Evolutionary conservation across 2,797 vertebrate genomes (phyloP), one percentile per base, ranked within the genome.

Genomic region (Pseudomugil gertrudae): DNA sequence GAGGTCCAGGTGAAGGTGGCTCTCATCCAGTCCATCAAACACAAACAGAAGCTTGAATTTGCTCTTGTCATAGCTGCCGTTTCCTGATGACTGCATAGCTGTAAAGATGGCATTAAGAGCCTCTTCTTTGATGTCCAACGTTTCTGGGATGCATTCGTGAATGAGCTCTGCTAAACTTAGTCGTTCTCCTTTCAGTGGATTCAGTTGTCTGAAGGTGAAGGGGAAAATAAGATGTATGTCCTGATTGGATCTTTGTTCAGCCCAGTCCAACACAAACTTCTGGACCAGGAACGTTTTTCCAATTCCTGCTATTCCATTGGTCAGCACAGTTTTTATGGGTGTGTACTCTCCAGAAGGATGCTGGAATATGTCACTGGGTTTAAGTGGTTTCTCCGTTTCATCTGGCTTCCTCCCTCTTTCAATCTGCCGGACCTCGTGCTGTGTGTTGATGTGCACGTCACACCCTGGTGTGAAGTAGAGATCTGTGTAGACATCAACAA

Each of bases 21-120:
- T 76, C 57, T 80, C 73, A 9, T 81, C 74, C 74, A 80, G 73
- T 32, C 78, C 78, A 11, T 80, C 73, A 30, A 80, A 69, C 43
- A 80, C 60, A 63, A 77, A 80, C 30, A 80, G 53, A 10, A 80
- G 61, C 26, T 62, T 76, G 54, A 80, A 80, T n/a, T n/a, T 59
- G 35, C 66, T 68, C 38, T 59, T 68, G 27, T 59, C 66, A 14
- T 53, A 59, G 66, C 59, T 66, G 45, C 54, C 51, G 64, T 57
- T 66, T 66, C 64, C 64, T 51, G 64, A 57, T 29, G 77, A 67
- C 55, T 79, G 67, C 55, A 79, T 63, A 3, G 43, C 3, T 15
- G 21, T 53, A 5, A 79, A 79, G 45, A 79, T 75, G 63, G 52
- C 0, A n/a, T 69, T 63, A 0, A 80, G 73, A 55, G 57, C 69